These are phyloP conservation scores for Microvelia longipes DNA, from an alignment of 1,140 invertebrate genomes.

Conservation along the genomic window DNA sequence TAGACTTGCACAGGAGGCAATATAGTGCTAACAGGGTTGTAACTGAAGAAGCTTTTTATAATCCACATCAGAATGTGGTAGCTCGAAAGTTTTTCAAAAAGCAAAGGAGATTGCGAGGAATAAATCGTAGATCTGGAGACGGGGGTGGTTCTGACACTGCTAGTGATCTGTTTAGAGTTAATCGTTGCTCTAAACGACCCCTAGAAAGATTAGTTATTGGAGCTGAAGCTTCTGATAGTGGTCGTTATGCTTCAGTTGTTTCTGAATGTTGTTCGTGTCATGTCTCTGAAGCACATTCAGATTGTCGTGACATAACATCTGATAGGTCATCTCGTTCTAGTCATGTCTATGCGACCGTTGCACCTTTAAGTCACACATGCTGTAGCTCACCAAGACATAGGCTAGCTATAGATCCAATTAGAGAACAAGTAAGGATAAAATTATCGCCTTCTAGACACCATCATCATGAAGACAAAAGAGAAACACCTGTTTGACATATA, in stretches of 20 bases:
- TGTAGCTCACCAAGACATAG: neutral
- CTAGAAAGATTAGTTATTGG: slow-evolving; percentile 20
- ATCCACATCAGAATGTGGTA: slow-evolving; percentile 80
- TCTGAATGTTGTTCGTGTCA: slow-evolving; percentile 14
- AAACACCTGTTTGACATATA: slow-evolving; percentile 1
- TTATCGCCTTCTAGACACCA: neutral
- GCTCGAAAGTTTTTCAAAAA: slow-evolving; percentile 84
- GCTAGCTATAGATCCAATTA: neutral
- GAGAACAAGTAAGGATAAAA: neutral
- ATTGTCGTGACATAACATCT: slow-evolving; percentile 20
- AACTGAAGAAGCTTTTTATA: slow-evolving; percentile 70
- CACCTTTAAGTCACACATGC: slow-evolving; percentile 5
- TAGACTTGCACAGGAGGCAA: slow-evolving; percentile 49
- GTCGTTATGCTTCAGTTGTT: slow-evolving; percentile 13
- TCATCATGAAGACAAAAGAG: neutral
- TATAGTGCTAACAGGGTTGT: slow-evolving; percentile 52
- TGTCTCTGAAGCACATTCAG: slow-evolving; percentile 17
- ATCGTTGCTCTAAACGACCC: slow-evolving; percentile 32
- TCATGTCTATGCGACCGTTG: slow-evolving; percentile 21
- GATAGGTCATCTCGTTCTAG: slow-evolving; percentile 18
- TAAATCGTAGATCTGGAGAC: slow-evolving; percentile 43
- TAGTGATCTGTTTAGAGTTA: slow-evolving; percentile 31
- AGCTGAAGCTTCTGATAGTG: slow-evolving; percentile 17
- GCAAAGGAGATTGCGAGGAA: slow-evolving; percentile 47
- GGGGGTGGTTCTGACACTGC: slow-evolving; percentile 39